Conservation (phyloP, 2,888 invertebrate species). For the Carterocephalus palaemon region DNA sequence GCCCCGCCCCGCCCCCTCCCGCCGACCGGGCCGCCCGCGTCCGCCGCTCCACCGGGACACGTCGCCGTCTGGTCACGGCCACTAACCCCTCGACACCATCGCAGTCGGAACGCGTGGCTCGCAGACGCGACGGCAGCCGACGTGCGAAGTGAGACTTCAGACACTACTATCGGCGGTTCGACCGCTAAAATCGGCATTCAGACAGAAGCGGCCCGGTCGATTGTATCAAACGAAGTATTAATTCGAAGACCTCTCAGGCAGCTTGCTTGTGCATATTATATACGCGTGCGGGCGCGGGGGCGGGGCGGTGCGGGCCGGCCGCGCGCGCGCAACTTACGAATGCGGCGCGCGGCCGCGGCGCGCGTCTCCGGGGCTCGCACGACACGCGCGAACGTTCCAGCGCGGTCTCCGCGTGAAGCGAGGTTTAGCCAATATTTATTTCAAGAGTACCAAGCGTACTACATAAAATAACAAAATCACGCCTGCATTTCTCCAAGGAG, state of each 20-base stretch:
- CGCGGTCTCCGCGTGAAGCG: background rate
- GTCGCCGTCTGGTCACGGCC: slow-evolving; percentile 14
- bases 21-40: slow-evolving; percentile 13
- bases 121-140: too few species aligned
- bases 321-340: too few species aligned
- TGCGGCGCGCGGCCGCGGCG: slow-evolving; percentile 22
- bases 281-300: slow-evolving; percentile 16
- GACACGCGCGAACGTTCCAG: background rate
- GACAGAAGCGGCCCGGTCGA: too few species aligned
- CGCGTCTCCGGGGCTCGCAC: slow-evolving; percentile 22
- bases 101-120: too few species aligned
- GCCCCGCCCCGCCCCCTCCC: slow-evolving; percentile 11
- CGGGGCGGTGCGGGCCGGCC: slow-evolving; percentile 23
- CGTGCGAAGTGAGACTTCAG: too few species aligned
- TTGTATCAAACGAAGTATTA: too few species aligned
- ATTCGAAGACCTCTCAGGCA: too few species aligned
- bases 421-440: background rate
- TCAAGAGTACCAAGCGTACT: too few species aligned
- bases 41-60: slow-evolving; percentile 22
- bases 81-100: background rate
- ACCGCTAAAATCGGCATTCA: too few species aligned
- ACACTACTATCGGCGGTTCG: too few species aligned
- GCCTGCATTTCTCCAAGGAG: too few species aligned
- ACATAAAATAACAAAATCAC: too few species aligned
- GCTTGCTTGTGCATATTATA: background rate